phyloP scores from a whole-genome alignment of 1,140 invertebrate genomes.

The Procambarus clarkii region DNA sequence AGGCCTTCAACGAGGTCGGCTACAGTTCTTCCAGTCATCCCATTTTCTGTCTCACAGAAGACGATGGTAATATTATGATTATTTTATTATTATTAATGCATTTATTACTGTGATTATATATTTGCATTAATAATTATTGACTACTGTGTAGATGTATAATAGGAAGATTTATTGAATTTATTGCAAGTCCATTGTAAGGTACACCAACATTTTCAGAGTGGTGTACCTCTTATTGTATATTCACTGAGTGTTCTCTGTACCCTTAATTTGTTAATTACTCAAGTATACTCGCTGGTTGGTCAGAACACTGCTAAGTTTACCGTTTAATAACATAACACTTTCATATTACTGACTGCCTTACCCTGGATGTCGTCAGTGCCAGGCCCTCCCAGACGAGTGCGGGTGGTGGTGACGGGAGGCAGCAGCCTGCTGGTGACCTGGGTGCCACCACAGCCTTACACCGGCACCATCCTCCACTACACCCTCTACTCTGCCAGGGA shows the following conservation, averaged over 20 bases:
- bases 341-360: neutral
- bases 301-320: neutral
- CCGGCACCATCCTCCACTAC: conserved; percentile 63
- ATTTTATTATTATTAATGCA: too few species aligned
- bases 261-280: neutral
- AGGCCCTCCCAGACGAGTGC: conserved; percentile 27
- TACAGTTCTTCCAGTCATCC: neutral
- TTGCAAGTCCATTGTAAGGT: too few species aligned
- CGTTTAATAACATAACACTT: neutral
- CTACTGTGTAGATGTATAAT: too few species aligned
- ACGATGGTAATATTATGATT: conserved; percentile 74
- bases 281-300: neutral
- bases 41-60: conserved; percentile 74
- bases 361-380: conserved; percentile 31
- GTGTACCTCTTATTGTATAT: too few species aligned
- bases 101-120: too few species aligned
- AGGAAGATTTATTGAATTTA: too few species aligned
- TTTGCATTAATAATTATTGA: too few species aligned
- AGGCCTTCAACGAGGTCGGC: conserved; percentile 76
- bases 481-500: conserved; percentile 64
- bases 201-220: too few species aligned
- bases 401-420: conserved; percentile 55
- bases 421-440: conserved; percentile 58
- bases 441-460: conserved; percentile 45
- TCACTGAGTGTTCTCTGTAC: too few species aligned